Percentiles rank a stretch among this genome's conserved stretches.
phyloP scores from a whole-genome alignment of 2,797 vertebrate genomes.

The Cheirogaleus major region DNA sequence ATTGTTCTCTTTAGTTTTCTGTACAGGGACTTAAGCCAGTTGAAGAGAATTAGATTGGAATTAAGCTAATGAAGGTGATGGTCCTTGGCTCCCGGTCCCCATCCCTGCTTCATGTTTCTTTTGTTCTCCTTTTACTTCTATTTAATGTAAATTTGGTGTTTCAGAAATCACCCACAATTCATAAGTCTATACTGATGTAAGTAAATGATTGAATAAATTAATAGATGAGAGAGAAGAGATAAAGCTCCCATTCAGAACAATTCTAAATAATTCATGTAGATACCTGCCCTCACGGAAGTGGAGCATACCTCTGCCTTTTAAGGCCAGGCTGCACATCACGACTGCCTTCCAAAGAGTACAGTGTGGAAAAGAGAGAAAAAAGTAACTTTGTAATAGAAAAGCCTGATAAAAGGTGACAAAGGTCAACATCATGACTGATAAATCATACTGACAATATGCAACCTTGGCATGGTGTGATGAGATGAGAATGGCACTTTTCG shows the following conservation, averaged over 20 bases:
- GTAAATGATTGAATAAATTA: background rate
- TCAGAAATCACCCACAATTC: background rate
- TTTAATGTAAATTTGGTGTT: conserved; percentile 1
- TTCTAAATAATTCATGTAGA: background rate
- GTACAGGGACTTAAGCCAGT: background rate
- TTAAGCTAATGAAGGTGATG: background rate
- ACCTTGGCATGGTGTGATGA: background rate
- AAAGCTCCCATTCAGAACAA: background rate
- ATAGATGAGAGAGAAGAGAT: background rate
- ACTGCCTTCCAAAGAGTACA: background rate
- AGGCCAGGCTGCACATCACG: background rate
- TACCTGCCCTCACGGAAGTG: background rate
- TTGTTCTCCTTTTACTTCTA: background rate
- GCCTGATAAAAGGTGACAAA: background rate
- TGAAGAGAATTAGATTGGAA: background rate
- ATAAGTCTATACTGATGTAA: background rate
- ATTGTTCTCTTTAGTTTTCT: background rate
- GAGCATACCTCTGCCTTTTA: no score
- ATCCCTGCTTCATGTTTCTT: background rate
- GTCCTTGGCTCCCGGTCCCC: background rate
- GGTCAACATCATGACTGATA: background rate
- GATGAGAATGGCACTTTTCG: background rate
- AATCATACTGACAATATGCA: background rate
- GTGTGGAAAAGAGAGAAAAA: background rate
- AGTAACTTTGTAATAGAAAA: background rate